phyloP scores from a whole-genome alignment of 2,888 invertebrate species.

The Eilema sororculum region DNA sequence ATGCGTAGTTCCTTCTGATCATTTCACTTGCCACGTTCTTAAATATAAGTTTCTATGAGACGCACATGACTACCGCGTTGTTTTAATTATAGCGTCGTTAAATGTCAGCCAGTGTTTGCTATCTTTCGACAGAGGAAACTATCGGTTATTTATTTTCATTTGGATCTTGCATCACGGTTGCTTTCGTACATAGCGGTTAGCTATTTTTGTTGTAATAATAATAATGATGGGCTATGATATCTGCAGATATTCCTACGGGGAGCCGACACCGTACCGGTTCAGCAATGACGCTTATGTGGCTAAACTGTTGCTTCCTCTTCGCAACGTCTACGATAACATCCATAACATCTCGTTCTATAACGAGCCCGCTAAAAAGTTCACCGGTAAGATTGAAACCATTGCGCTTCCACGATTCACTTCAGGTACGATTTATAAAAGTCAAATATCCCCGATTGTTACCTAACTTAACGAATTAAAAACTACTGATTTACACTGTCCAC shows the following conservation, averaged over 20 bases:
- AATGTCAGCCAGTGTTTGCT: conserved; percentile 80
- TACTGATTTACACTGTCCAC: conserved; percentile 35
- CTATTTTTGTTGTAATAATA: conserved; percentile 28
- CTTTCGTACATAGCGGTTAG: conserved; percentile 31
- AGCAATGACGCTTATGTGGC: conserved; percentile 91
- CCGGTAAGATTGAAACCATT: conserved; percentile 83
- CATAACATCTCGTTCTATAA: conserved; percentile 89
- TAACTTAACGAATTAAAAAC: conserved; percentile 54
- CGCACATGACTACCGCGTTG: conserved; percentile 46
- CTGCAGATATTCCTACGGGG: conserved; percentile 85
- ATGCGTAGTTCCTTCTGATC: conserved; percentile 61
- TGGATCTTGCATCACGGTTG: conserved; percentile 37
- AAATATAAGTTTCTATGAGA: conserved; percentile 2
- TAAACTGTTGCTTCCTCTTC: conserved; percentile 89
- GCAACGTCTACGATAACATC: conserved; percentile 87
- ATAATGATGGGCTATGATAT: conserved; percentile 28
- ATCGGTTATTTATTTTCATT: conserved; percentile 74
- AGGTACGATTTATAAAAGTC: conserved; percentile 22
- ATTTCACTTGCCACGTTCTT: conserved; percentile 46
- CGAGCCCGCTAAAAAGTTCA: conserved; percentile 89
- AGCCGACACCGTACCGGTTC: conserved; percentile 88
- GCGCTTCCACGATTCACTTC: conserved; percentile 28
- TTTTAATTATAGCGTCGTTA: conserved; percentile 80
- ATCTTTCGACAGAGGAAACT: conserved; percentile 67
- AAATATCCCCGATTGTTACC: conserved; percentile 39